A percentile compares a stretch with the other conserved stretches of the same genome.
phyloP scores from a whole-genome alignment of 2,888 invertebrate species.

The Chrysomela aeneicollis region DNA sequence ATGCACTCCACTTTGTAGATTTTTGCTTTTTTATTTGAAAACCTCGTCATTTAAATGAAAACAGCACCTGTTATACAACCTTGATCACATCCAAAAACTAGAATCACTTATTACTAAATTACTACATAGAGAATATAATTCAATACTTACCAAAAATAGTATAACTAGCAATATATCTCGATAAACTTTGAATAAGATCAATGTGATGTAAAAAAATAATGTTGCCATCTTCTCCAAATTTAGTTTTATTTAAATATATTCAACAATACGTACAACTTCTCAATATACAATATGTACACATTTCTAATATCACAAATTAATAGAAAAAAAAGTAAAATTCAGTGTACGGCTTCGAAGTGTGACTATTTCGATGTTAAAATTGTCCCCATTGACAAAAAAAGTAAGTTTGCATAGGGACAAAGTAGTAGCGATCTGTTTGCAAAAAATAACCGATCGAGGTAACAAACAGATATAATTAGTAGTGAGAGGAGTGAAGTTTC shows the following conservation, averaged over 20 bases:
- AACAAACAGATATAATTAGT: slow-evolving; percentile 53
- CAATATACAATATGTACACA: slow-evolving; percentile 38
- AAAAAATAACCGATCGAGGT: slow-evolving; percentile 47
- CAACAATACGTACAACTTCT: slow-evolving; percentile 31
- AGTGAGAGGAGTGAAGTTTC: slow-evolving; percentile 36
- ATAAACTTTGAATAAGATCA: slow-evolving; percentile 36
- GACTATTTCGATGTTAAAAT: slow-evolving; percentile 19
- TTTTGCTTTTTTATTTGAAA: no score
- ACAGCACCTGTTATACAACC: background rate
- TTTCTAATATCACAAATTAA: slow-evolving; percentile 40
- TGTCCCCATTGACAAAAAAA: slow-evolving; percentile 28
- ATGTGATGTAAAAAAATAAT: slow-evolving; percentile 44
- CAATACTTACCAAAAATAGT: slow-evolving; percentile 3
- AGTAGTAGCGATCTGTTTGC: slow-evolving; percentile 37
- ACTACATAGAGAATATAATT: background rate
- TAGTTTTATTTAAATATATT: slow-evolving; percentile 30
- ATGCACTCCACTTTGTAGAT: no score
- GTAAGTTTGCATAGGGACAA: slow-evolving; percentile 28
- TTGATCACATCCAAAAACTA: background rate
- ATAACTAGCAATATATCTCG: slow-evolving; percentile 18
- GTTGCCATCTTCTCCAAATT: slow-evolving; percentile 30
- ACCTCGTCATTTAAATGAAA: background rate
- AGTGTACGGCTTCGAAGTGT: slow-evolving; percentile 25
- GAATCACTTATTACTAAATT: background rate
- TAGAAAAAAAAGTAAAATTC: slow-evolving; percentile 32